Base-by-base conservation (phyloP, 2,797 vertebrate genomes). In the Gallinago stenura region DNA sequence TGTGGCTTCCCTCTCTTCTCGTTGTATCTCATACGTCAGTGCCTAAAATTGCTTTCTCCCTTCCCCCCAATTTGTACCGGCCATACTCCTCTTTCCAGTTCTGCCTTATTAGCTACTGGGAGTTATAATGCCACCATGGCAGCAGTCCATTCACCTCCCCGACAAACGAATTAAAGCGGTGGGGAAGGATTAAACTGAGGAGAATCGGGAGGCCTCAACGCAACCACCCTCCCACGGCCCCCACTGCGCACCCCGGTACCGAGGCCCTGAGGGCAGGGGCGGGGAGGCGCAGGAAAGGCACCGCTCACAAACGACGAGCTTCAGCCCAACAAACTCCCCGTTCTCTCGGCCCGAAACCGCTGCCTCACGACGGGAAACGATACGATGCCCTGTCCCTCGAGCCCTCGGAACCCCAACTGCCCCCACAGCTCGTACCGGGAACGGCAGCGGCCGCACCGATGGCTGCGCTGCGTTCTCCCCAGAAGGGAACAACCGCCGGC, bases 61-160 rank as follows among this genome's bases (percentile, higher is more conserved):
- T 80, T 45, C 77, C 82, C 61, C 60, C 9, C 17, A n/a, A 24
- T 53, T 45, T 19, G 62, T 51, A 24, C 50, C 7, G 89, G 30
- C 79, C 48, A 9, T 26, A 3, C 37, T 87, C 31, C 21, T 54
- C 46, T 72, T 57, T 11, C 39, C 92, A 66, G 7, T 43, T 87
- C 85, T 69, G 83, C 78, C 69, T 65, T 35, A 43, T 48, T 39
- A 91, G 81, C 78, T 85, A 39, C 94, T 95, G 50, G 22, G 51
- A 76, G 89, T 51, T 75, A 41, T 26, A 25, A n/a, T 20, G 56
- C 92, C 91, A 93, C 91, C 91, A 95, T 65, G 64, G 92, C 83
- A 95, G 91, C 87, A 22, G 18, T 19, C 79, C 91, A 62, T 85
- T 96, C 88, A 91, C 76, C 56, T 45, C 62, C 31, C 62, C 64